Evolutionary conservation across 2,797 vertebrate genomes (phyloP), one percentile per base, ranked within the genome.

Genomic region (Geotrypetes seraphini): DNA sequence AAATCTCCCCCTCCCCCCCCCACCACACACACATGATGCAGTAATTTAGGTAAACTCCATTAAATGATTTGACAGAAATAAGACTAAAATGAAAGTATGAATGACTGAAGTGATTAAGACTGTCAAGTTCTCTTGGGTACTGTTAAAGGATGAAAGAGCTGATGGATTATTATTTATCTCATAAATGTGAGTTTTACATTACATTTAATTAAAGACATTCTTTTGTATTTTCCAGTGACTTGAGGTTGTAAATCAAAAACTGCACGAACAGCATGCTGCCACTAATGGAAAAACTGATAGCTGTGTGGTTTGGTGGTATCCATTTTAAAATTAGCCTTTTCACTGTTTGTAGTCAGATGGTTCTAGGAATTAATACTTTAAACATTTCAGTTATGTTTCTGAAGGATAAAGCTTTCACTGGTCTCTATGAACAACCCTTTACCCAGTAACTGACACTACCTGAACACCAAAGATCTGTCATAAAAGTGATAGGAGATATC

Each of bases 81-180:
- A 63, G 57, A 45, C 45, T 43, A 45, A 77, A 69, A 73, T 60
- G 60, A 65, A 69, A 42, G 54, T 64, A 57, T 67, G 76, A 80
- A 73, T 63, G 59, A 50, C 43, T 68, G 51, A 69, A 63, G 47
- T 71, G 69, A 80, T 79, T 72, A 77, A 68, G 57, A 62, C 35
- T 66, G 59, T 66, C 58, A 75, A 52, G 53, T 72, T 68, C 60
- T 70, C 46, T 46, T 49, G 42, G 26, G 38, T 52, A 51, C 33
- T 55, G 36, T 64, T 69, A 57, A 36, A 64, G 42, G 71, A 66
- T 39, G 49, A 64, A 77, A 69, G 60, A 57, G 39, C 40, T 67
- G 57, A 66, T 62, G 50, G 54, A 67, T 72, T 74, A 70, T 72
- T 78, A 78, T 70, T 80, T 78, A 70, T 68, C 47, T 44, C 37